These are phyloP conservation scores for Sesia apiformis DNA, from an alignment of 2,888 invertebrate genomes.

Conservation along the genomic window DNA sequence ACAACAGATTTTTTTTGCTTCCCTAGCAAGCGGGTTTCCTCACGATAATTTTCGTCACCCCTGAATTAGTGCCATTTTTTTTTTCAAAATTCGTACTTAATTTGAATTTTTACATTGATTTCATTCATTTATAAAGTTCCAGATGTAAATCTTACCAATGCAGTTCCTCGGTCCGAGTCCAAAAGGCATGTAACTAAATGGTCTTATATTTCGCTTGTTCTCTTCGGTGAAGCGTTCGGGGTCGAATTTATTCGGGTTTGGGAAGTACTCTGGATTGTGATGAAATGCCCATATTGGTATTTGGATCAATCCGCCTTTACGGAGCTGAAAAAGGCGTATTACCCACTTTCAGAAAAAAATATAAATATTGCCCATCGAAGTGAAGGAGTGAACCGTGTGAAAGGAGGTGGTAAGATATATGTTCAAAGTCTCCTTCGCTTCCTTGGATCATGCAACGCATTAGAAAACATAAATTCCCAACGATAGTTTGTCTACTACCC, in stretches of 20 bases:
- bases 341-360: no score
- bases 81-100: no score
- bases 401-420: no score
- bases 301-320: slow-evolving; percentile 33
- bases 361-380: no score
- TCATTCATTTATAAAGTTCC: not conserved
- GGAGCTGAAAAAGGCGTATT: slow-evolving; percentile 30
- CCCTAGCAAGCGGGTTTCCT: no score
- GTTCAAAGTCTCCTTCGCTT: not conserved
- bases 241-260: slow-evolving; percentile 72
- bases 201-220: slow-evolving; percentile 56
- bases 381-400: no score
- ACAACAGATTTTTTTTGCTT: no score
- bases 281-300: slow-evolving; percentile 61
- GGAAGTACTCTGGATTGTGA: slow-evolving; percentile 64
- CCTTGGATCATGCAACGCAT: not conserved
- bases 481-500: no score
- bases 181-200: slow-evolving; percentile 62
- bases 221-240: slow-evolving; percentile 75
- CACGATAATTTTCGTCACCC: no score
- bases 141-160: slow-evolving; percentile 51
- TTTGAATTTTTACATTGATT: no score
- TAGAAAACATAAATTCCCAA: no score
- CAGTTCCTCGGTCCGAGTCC: slow-evolving; percentile 77
- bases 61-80: no score